Percentiles rank a stretch among this genome's conserved stretches.
Conservation (phyloP, 1,140 invertebrate species). For the Solen grandis region DNA sequence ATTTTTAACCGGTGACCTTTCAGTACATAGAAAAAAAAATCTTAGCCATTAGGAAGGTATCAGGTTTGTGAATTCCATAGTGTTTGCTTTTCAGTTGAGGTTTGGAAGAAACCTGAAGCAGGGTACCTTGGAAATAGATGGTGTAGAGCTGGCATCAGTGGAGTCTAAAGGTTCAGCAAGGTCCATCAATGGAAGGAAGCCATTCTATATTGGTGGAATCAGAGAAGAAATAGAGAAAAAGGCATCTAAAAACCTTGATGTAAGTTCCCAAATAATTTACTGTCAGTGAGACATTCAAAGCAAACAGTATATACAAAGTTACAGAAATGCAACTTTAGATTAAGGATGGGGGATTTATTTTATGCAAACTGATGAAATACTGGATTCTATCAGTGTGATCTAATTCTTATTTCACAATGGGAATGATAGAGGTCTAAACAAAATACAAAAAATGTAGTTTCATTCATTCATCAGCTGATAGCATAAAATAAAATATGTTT, state of each 20-base stretch:
- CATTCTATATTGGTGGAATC: slow-evolving; percentile 91
- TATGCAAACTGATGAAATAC: not conserved
- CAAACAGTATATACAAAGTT: too few relatives aligned
- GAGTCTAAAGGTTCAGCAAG: slow-evolving; percentile 83
- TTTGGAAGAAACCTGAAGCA: slow-evolving; percentile 79
- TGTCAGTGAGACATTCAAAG: too few relatives aligned
- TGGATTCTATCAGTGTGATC: not conserved
- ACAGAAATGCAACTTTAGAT: not conserved
- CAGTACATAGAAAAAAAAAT: not conserved
- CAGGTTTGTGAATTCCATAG: not conserved
- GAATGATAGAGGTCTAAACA: too few relatives aligned
- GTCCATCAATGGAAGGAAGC: slow-evolving; percentile 85
- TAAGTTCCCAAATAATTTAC: too few relatives aligned
- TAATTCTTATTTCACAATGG: not conserved
- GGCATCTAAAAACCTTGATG: slow-evolving; percentile 78
- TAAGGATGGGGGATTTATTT: not conserved
- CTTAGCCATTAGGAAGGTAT: not conserved
- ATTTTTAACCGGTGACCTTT: not conserved
- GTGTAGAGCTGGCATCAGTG: slow-evolving; percentile 83
- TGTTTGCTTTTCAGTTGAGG: slow-evolving; percentile 79
- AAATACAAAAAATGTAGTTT: too few relatives aligned
- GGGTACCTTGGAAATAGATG: slow-evolving; percentile 88
- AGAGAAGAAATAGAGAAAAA: slow-evolving; percentile 68
- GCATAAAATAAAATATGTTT: not conserved
- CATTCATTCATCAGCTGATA: not conserved